Evolutionary conservation across 2,888 invertebrate species (phyloP).

Genomic region (Leptinotarsa haldemani): DNA sequence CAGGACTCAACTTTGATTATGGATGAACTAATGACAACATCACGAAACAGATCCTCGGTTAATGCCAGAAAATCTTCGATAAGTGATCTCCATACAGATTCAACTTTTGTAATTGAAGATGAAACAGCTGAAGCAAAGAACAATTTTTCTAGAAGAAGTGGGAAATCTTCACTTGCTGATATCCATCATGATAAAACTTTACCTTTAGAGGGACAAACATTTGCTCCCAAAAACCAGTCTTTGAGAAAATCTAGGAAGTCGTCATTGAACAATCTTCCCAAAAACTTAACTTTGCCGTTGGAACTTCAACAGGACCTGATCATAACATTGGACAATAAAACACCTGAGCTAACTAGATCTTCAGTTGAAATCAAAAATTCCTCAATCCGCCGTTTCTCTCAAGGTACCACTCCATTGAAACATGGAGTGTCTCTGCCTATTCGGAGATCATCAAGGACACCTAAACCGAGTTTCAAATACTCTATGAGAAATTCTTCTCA

Average conservation of each 20-base stretch:
- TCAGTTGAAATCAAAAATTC: not conserved
- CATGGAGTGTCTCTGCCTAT: not conserved
- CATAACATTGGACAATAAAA: constrained; percentile 3
- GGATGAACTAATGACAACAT: not conserved
- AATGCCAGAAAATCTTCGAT: constrained; percentile 1
- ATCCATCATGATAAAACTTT: not conserved
- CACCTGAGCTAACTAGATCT: not conserved
- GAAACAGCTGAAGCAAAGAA: not conserved
- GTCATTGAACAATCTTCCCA: not conserved
- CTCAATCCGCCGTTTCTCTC: not conserved
- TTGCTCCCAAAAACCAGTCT: not conserved
- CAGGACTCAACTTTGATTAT: too few species aligned
- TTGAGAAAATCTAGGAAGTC: not conserved
- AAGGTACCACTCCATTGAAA: constrained; percentile 6
- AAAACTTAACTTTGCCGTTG: constrained; percentile 4
- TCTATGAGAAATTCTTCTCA: constrained; percentile 8
- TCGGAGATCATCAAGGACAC: constrained; percentile 19
- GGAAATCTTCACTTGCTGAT: not conserved
- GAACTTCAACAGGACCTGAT: not conserved
- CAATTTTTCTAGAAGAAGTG: not conserved
- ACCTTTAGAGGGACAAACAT: not conserved
- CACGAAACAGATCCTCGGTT: constrained; percentile 7
- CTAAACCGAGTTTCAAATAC: constrained; percentile 18
- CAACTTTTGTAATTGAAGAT: constrained; percentile 5
- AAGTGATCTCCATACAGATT: constrained; percentile 1